Conservation (phyloP, 2,113 vertebrate genomes). For the Elephantulus edwardii region DNA sequence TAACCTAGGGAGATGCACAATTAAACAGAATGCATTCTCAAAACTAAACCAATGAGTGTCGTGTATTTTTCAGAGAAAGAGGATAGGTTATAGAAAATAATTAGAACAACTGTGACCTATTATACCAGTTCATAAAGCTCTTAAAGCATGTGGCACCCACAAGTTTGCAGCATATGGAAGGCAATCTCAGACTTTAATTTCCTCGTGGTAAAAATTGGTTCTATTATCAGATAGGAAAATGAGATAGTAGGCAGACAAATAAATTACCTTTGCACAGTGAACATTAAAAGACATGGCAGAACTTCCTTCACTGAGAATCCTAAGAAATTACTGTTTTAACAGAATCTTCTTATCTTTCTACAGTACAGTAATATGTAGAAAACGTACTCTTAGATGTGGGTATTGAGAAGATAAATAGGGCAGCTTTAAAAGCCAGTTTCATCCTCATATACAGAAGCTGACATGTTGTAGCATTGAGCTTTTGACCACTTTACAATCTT, state of each 20-base stretch:
- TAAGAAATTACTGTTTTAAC: neutral
- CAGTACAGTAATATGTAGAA: neutral
- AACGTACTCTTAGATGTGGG: neutral
- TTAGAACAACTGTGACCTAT: constrained; percentile 24
- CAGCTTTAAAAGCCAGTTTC: neutral
- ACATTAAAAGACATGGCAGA: neutral
- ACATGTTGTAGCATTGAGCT: neutral
- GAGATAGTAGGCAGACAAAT: neutral
- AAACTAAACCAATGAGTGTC: neutral
- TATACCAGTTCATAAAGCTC: constrained; percentile 17
- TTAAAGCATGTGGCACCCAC: neutral
- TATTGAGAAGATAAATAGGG: neutral
- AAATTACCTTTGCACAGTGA: neutral
- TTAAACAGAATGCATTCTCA: neutral
- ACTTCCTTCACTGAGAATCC: neutral
- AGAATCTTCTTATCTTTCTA: neutral
- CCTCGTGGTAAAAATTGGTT: neutral
- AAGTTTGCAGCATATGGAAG: constrained; percentile 1
- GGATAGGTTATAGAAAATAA: neutral
- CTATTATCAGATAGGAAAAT: constrained; percentile 42
- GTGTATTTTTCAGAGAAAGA: constrained; percentile 36
- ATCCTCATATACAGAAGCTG: neutral
- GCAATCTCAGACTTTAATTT: constrained; percentile 5
- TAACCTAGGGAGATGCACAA: neutral
- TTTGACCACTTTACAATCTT: neutral